Evolutionary conservation across 2,888 invertebrate genomes (phyloP), one percentile per base, ranked within the genome.

Genomic region (Metacarcinus magister): DNA sequence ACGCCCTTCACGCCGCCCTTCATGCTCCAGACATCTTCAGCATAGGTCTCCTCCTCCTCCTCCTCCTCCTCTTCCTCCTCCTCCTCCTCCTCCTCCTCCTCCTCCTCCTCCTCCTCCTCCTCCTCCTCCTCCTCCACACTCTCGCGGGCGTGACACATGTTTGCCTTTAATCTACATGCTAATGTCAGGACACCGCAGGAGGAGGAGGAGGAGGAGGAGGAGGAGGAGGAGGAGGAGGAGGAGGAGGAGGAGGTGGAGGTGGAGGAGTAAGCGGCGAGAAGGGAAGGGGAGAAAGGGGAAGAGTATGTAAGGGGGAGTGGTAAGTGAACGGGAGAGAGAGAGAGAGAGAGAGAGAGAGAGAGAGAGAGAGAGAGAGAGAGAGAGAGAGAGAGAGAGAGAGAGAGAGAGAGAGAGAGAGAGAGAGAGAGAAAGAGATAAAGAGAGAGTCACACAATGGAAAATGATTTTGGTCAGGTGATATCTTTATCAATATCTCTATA

Each of bases 341-440:
- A 39, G 90, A 39, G 90, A 90, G 39, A 90, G 90, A 90, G 90
- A 39, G 90, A 39, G 90, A 90, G 90, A 39, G 90, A 90, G 90
- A 39, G 90, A 23, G 43, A 90, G 39, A 19, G 39, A 90, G 48
- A 48, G 48, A 48, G 48, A 48, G 48, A 48, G 48, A 48, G 48
- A 48, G 48, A 48, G 48, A 48, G 48, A 48, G 48, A 48, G 48
- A 48, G 48, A 48, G 48, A 48, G 48, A 48, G 48, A 48, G 48
- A 48, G 48, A 48, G 48, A 54, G 54, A 54, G 54, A 54, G 54
- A 54, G 54, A 54, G 48, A 48, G 4, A 48, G 48, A 48, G 48
- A 48, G 48, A 48, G 48, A 48, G 4, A 48, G 48, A 48, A 0
- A 48, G 4, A 48, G 48, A 48, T 4, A 46, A 3, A 54, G 54